Conservation (phyloP, 2,888 invertebrate species). For the Drosophila formosana region DNA sequence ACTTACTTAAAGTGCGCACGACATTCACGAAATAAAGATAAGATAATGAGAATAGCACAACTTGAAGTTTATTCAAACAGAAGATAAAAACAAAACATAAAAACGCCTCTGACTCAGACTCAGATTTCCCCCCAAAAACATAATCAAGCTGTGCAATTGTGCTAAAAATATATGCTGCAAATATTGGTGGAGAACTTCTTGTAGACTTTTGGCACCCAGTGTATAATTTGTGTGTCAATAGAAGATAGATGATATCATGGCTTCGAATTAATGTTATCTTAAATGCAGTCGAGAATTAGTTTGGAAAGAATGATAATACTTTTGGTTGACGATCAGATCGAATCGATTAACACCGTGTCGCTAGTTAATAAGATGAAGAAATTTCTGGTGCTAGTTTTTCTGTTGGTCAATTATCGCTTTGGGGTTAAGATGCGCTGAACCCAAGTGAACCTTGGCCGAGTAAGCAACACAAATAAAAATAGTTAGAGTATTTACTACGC, state of each 20-base stretch:
- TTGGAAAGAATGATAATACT: conserved; percentile 24
- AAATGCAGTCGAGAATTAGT: conserved; percentile 6
- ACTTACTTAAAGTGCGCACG: conserved; percentile 61
- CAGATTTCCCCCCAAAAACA: conserved; percentile 5
- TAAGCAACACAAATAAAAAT: conserved; percentile 8
- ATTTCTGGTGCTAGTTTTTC: not conserved
- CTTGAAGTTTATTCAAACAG: conserved; percentile 58
- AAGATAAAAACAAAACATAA: conserved; percentile 27
- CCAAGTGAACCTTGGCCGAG: conserved; percentile 51
- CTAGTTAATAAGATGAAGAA: conserved; percentile 21
- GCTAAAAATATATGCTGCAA: conserved; percentile 29
- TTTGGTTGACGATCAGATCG: conserved; percentile 15
- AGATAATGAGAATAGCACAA: conserved; percentile 43
- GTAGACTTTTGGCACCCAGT: conserved; percentile 15
- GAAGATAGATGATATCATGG: conserved; percentile 20
- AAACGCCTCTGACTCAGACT: conserved; percentile 23
- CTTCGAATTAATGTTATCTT: conserved; percentile 6
- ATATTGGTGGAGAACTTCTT: conserved; percentile 14
- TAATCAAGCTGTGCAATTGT: conserved; percentile 44
- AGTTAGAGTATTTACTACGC: conserved; percentile 34
- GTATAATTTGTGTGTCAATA: conserved; percentile 27
- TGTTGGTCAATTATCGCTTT: conserved; percentile 32
- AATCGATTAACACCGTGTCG: conserved; percentile 31
- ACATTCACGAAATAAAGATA: conserved; percentile 24
- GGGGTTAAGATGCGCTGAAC: conserved; percentile 42